phyloP scores from a whole-genome alignment of 2,797 vertebrate genomes.

The Leptodactylus fallax region DNA sequence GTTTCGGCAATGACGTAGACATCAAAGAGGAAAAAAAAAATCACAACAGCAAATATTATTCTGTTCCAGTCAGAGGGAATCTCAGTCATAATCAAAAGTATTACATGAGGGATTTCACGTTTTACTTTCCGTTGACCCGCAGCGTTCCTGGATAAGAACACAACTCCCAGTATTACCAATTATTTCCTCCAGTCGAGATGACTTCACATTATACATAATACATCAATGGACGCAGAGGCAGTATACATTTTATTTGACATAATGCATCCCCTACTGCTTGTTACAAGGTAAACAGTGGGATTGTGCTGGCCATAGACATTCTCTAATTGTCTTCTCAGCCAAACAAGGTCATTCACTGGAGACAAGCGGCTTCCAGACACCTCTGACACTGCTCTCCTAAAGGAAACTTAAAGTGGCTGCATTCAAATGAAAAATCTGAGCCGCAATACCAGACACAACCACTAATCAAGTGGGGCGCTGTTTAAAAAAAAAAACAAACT shows the following conservation, averaged over 20 bases:
- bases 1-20: not conserved
- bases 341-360: not conserved
- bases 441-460: no score
- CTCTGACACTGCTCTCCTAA: not conserved
- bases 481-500: no score
- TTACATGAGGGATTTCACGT: slow-evolving; percentile 7
- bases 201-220: slow-evolving; percentile 20
- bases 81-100: not conserved
- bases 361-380: not conserved
- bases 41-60: slow-evolving; percentile 31
- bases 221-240: not conserved
- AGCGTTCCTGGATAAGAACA: slow-evolving; percentile 11
- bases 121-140: slow-evolving; percentile 28
- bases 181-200: slow-evolving; percentile 10
- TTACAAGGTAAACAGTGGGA: not conserved
- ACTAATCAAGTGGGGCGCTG: no score
- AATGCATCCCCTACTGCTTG: not conserved
- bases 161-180: slow-evolving; percentile 7
- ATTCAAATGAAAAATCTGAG: no score
- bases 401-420: not conserved
- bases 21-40: slow-evolving; percentile 13
- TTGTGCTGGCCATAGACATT: not conserved
- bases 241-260: not conserved
- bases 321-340: not conserved
- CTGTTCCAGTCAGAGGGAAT: not conserved